Evolutionary conservation across 2,797 vertebrate genomes (phyloP), one percentile per base, ranked within the genome.

Genomic region (Girardinus metallicus): DNA sequence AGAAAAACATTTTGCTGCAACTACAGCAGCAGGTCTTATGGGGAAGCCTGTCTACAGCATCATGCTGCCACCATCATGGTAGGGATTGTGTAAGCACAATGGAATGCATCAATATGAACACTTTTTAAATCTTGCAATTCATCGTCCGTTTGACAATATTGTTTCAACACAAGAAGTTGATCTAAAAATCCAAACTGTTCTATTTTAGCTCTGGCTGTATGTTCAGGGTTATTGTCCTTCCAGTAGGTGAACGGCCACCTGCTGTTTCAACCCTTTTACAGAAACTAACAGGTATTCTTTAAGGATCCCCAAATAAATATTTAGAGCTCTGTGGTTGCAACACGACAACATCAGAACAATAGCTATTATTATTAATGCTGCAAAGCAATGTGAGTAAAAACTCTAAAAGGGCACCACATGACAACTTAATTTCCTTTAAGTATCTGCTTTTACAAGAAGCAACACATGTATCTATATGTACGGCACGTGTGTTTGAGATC

Each of bases 391-490:
- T 26, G 39, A 43, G 39, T 29, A 44, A 70, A 70, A 46, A 44
- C 68, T 46, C 68, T 71, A n/a, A 44, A 71, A 71, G 41, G 68
- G 41, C 26, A 46, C 41, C 68, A 29, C 29, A 29, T 46, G 26
- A 46, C 43, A 46, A 34, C 29, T 46, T 44, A 16, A 46, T 71
- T 29, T 46, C 13, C 34, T 41, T 15, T 53, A 46, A 64, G 43
- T 7, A 23, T 34, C 18, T 46, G 43, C 18, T 39, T 51, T 55
- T 34, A 57, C 57, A 62, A 39, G 55, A 39, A 57, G 75, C 31
- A 62, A 23, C n/a, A 74, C 75, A 83, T 51, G 57, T 77, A 55
- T 81, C 64, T 78, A 84, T 85, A 82, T 80, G 83, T 75, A 47
- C 53, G 31, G 47, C 44, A 64, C 72, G 79, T 76, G 75, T 84